Conservation (phyloP, 2,113 vertebrate genomes). For the Chlorocebus sabaeus region DNA sequence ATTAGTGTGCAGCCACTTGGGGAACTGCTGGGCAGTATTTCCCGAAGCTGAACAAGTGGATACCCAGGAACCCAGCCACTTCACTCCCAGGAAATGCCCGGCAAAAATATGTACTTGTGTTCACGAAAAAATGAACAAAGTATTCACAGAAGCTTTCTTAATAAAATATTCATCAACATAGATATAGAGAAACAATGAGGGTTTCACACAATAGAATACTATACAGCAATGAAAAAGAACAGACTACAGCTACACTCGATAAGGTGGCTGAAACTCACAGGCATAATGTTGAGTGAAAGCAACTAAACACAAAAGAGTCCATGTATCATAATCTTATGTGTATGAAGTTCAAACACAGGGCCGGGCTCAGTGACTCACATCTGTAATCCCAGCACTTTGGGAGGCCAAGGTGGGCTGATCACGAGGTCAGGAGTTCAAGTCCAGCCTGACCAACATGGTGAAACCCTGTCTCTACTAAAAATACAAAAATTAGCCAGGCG, state of each 20-base stretch:
- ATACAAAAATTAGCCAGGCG: too few species aligned
- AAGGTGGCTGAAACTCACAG: background rate
- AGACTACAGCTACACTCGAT: accelerated
- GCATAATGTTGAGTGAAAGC: background rate
- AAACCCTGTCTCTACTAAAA: too few species aligned
- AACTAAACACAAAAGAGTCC: background rate
- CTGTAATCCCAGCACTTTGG: too few species aligned
- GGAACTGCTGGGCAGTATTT: background rate
- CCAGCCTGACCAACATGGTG: too few species aligned
- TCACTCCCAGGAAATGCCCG: background rate
- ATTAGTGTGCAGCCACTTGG: background rate
- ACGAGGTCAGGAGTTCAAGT: too few species aligned
- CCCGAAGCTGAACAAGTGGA: background rate
- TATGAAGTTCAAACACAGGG: background rate
- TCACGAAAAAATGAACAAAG: background rate
- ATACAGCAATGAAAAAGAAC: background rate
- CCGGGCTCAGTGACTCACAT: too few species aligned
- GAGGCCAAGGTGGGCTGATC: too few species aligned
- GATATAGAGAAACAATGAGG: background rate
- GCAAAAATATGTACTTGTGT: background rate
- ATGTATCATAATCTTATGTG: background rate
- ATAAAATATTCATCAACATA: background rate
- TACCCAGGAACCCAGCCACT: background rate
- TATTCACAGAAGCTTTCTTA: background rate
- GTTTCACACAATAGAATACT: background rate